Base-by-base conservation (phyloP, 2,797 vertebrate species). In the Peromyscus aztecus region DNA sequence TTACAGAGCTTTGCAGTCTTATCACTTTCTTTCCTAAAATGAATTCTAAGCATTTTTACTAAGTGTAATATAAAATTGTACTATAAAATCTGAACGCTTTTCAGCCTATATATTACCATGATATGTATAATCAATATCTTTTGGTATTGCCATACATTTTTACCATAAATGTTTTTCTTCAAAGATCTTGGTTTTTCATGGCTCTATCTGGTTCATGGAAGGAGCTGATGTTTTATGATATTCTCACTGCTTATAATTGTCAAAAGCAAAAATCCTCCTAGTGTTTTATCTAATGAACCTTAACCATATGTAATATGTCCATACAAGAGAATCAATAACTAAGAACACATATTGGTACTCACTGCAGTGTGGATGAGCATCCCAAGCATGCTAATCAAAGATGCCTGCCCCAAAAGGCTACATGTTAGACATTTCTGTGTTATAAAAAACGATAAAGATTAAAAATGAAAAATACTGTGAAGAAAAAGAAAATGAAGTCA, bases 11-110 rank as follows among this genome's bases (percentile, higher is more conserved):
- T 65, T 19, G 8, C 24, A 84, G 34, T 71, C 75, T 83, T 85
- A 3, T 71, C 59, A 78, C 6, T 4, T 86, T 86, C 43, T 65
- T 11, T 71, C 19, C 16, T 81, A 96, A 95, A 86, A 94, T 67
- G 7, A 71, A 78, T 82, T 77, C n/a, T 81, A 80, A 80, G 29
- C 34, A 87, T 76, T 73, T 95, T 90, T 89, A 82, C 55, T 96
- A 92, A 96, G 34, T 63, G 8, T 65, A 2, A 46, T 29, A 43
- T 85, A 82, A 92, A 84, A 65, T 6, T 83, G 23, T 19, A 57
- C 37, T 71, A 88, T 55, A 73, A 87, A 21, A 61, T 52, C 34
- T 94, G 31, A 12, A 4, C 27, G n/a, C 69, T 93, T 91, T 43
- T 13, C 2, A 93, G 0, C 2, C 5, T 77, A 1, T 14, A 6